Percentiles rank a stretch among this genome's conserved stretches.
Evolutionary conservation across 2,113 vertebrate genomes (phyloP).

Genomic region (Saguinus midas): DNA sequence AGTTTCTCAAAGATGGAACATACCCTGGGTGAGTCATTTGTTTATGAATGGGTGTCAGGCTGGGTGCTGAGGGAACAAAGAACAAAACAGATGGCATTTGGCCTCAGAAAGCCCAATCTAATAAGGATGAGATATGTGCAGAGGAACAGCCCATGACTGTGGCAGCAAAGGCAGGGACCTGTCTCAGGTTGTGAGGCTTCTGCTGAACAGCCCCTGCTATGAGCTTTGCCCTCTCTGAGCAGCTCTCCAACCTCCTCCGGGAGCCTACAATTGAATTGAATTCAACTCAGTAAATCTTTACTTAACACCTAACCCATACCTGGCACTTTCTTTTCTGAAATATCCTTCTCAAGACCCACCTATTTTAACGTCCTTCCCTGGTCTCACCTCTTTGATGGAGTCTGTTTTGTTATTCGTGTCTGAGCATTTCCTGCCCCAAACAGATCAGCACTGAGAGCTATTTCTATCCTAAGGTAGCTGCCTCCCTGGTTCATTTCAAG

Average conservation of each 20-base stretch:
- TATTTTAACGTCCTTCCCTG: background rate
- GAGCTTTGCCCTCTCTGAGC: background rate
- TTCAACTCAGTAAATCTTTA: background rate
- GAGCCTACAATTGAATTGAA: background rate
- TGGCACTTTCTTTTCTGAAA: background rate
- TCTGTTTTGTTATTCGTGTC: background rate
- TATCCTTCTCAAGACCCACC: background rate
- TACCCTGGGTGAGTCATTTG: background rate
- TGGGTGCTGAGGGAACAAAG: background rate
- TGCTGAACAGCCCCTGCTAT: background rate
- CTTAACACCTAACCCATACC: background rate
- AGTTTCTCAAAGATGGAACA: background rate
- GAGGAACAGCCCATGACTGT: background rate
- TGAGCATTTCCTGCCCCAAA: background rate
- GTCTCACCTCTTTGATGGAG: background rate
- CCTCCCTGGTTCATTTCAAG: constrained; percentile 2
- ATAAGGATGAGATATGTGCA: background rate
- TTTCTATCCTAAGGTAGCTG: background rate
- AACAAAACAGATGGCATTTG: background rate
- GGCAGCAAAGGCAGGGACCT: background rate
- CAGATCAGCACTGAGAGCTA: background rate
- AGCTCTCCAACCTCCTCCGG: background rate
- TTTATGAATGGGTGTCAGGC: background rate
- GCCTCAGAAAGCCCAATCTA: background rate
- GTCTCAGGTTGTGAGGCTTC: background rate